Evolutionary conservation across 2,888 invertebrate species (phyloP).

Genomic region (Neoscelio sp.): DNA sequence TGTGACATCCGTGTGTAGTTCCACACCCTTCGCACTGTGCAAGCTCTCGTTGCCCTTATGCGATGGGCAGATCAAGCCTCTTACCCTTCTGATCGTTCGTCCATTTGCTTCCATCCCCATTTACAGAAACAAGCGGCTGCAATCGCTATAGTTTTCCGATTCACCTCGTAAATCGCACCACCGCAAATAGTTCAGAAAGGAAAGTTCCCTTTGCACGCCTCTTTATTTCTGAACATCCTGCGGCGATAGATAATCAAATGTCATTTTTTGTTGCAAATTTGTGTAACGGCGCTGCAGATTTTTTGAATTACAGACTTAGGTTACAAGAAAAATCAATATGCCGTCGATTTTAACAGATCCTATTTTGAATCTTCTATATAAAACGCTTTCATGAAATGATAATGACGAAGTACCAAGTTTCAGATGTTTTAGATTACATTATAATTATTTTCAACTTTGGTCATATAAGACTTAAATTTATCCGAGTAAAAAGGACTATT

Average conservation of each 20-base stretch:
- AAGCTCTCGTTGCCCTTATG: constrained; percentile 66
- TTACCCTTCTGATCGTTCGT: constrained; percentile 54
- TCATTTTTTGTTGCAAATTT: no score
- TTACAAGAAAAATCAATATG: no score
- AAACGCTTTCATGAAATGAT: no score
- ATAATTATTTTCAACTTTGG: no score
- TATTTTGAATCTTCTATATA: no score
- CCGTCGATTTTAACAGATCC: no score
- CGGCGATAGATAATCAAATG: constrained; percentile 38
- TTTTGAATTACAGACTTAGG: no score
- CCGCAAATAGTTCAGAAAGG: constrained; percentile 77
- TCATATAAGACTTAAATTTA: no score
- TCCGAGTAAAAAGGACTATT: no score
- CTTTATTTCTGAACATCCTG: constrained; percentile 38
- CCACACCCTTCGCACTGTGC: constrained; percentile 68
- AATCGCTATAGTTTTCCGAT: constrained; percentile 73
- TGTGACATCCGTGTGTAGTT: constrained; percentile 67
- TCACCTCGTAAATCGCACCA: constrained; percentile 75
- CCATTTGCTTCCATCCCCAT: constrained; percentile 53
- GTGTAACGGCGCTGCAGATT: no score
- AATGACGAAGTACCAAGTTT: no score
- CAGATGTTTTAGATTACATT: no score
- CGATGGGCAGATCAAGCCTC: constrained; percentile 53
- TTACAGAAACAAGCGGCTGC: constrained; percentile 55
- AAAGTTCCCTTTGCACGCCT: constrained; percentile 59